A percentile compares a stretch with the other conserved stretches of the same genome.
Evolutionary conservation across 2,888 invertebrate species (phyloP).

Genomic region (Morinoia aosen): DNA sequence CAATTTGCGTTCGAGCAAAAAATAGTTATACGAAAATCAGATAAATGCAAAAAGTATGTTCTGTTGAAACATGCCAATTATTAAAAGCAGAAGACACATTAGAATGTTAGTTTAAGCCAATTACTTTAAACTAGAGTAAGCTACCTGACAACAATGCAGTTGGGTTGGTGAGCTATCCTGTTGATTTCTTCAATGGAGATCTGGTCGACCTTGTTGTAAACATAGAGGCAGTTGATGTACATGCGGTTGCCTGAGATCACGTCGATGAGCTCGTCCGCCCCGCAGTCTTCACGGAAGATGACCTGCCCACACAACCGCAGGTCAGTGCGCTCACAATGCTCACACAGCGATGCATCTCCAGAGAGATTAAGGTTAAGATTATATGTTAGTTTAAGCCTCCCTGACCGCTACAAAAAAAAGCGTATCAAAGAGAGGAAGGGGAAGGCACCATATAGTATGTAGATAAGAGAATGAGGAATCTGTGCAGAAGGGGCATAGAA

Average conservation of each 20-base stretch:
- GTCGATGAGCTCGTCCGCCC: conserved; percentile 97
- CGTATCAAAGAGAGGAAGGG: no score
- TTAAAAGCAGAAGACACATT: neutral
- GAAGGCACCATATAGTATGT: no score
- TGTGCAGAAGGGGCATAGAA: no score
- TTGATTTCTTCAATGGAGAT: conserved; percentile 99
- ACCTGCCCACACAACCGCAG: conserved; percentile 74
- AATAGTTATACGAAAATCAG: no score
- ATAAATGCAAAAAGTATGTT: no score
- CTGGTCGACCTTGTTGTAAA: conserved; percentile 99
- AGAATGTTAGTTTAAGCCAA: neutral
- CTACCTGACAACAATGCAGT: conserved; percentile 93
- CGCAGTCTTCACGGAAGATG: conserved; percentile 95
- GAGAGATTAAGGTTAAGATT: no score
- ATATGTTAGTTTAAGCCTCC: no score
- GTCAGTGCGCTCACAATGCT: neutral
- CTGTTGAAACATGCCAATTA: no score
- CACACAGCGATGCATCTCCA: neutral
- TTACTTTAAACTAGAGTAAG: neutral
- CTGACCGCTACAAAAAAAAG: no score
- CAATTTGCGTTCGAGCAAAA: no score
- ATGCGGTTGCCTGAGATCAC: conserved; percentile 96
- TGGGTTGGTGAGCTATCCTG: conserved; percentile 87
- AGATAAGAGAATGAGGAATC: no score
- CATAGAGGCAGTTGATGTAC: conserved; percentile 96